phyloP scores from a whole-genome alignment of 2,113 vertebrate species.

The Ia io region DNA sequence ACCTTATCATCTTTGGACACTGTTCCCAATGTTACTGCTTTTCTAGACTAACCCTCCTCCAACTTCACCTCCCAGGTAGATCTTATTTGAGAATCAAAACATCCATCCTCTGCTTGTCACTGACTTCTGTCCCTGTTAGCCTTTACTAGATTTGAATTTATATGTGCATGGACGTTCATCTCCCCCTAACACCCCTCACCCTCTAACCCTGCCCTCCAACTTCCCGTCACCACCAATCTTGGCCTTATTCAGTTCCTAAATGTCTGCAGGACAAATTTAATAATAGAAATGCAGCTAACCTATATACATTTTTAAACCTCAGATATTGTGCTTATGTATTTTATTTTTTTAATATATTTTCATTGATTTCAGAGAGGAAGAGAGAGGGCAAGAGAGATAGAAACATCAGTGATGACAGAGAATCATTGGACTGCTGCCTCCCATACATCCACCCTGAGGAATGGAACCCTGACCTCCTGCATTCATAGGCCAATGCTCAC shows the following conservation, averaged over 20 bases:
- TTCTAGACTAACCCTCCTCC: background rate
- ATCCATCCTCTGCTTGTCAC: background rate
- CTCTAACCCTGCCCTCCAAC: no score
- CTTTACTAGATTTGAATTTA: background rate
- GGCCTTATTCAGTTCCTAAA: background rate
- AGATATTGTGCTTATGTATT: background rate
- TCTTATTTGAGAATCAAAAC: no score
- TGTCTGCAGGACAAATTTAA: background rate
- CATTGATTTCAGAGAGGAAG: no score
- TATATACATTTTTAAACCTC: background rate
- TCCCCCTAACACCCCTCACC: no score
- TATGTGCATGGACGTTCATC: background rate
- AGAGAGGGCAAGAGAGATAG: no score
- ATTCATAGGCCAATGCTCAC: no score
- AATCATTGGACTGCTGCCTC: no score
- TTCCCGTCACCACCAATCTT: background rate
- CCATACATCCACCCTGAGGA: no score
- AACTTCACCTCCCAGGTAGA: background rate
- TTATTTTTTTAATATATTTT: background rate
- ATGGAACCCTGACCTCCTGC: no score
- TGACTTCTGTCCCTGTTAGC: background rate
- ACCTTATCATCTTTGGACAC: background rate
- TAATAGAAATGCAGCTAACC: background rate
- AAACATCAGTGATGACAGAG: no score
- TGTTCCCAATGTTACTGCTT: background rate